Percentiles rank a stretch among this genome's conserved stretches.
Evolutionary conservation across 2,888 invertebrate species (phyloP).

Genomic region (Clunio marinus): DNA sequence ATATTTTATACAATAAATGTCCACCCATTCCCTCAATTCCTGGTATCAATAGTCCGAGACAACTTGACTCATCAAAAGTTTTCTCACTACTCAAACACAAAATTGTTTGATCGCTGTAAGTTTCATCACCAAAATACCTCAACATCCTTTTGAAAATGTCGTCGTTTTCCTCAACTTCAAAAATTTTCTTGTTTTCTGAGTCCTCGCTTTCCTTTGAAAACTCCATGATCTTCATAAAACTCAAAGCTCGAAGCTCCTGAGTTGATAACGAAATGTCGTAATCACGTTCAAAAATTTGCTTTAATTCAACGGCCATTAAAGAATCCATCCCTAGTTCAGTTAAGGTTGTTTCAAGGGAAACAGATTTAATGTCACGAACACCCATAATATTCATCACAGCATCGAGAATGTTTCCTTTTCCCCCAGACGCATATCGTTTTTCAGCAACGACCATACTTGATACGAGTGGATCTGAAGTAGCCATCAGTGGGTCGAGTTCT

Average conservation of each 20-base stretch:
- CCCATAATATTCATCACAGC: conserved; percentile 67
- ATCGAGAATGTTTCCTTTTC: conserved; percentile 65
- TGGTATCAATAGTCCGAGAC: conserved; percentile 53
- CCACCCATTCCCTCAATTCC: conserved; percentile 59
- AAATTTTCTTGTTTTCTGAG: too few species aligned
- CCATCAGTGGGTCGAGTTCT: conserved; percentile 69
- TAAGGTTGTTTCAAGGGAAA: conserved; percentile 66
- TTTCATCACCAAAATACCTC: conserved; percentile 56
- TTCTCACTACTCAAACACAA: conserved; percentile 47
- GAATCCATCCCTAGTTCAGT: conserved; percentile 96
- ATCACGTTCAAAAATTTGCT: conserved; percentile 84
- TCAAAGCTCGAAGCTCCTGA: conserved; percentile 77
- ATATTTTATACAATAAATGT: conserved; percentile 12
- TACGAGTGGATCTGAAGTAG: conserved; percentile 65
- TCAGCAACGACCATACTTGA: conserved; percentile 85
- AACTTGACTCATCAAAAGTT: too few species aligned
- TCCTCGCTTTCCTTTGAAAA: too few species aligned
- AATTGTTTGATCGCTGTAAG: conserved; percentile 52
- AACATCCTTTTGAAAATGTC: too few species aligned
- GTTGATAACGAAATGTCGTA: conserved; percentile 81
- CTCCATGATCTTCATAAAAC: conserved; percentile 56
- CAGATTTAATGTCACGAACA: conserved; percentile 63
- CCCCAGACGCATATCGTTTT: conserved; percentile 61
- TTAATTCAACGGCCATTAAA: conserved; percentile 94
- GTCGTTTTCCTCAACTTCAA: too few species aligned